These are phyloP conservation scores for Apodemus sylvaticus DNA, from an alignment of 2,113 vertebrate species.

Conservation along the genomic window DNA sequence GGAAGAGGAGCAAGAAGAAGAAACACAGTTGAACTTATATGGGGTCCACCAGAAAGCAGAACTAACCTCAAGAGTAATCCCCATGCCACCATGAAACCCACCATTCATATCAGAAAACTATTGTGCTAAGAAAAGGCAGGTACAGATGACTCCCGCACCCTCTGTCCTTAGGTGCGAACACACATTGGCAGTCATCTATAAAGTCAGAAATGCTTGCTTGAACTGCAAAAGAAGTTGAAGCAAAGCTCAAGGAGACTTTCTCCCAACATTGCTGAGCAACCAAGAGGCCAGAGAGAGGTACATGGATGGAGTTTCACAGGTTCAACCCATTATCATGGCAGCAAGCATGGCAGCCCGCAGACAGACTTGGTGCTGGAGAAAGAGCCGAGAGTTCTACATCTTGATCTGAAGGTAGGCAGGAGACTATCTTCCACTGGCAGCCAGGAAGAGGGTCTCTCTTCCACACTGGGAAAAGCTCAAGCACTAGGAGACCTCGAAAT, in stretches of 20 bases:
- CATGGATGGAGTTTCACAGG: too few relatives aligned
- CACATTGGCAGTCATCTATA: not conserved
- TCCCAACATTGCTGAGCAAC: not conserved
- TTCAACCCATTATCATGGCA: too few relatives aligned
- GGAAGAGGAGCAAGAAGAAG: not conserved
- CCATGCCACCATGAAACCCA: too few relatives aligned
- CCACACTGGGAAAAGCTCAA: too few relatives aligned
- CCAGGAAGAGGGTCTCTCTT: too few relatives aligned
- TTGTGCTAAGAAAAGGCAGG: not conserved
- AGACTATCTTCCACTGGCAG: too few relatives aligned
- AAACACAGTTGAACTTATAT: not conserved
- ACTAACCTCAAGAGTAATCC: not conserved
- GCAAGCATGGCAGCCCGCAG: too few relatives aligned
- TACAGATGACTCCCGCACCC: not conserved
- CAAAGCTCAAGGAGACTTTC: not conserved
- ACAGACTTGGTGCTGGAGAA: too few relatives aligned
- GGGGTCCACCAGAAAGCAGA: not conserved
- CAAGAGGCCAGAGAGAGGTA: not conserved
- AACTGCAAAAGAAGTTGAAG: conserved; percentile 6
- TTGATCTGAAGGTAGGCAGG: too few relatives aligned
- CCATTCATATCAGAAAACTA: not conserved
- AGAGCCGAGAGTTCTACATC: too few relatives aligned
- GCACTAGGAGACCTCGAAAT: too few relatives aligned
- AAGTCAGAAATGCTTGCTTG: conserved; percentile 20
- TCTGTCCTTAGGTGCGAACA: not conserved